Evolutionary conservation across 2,888 invertebrate genomes (phyloP).

Genomic region (Cantharis lateralis): DNA sequence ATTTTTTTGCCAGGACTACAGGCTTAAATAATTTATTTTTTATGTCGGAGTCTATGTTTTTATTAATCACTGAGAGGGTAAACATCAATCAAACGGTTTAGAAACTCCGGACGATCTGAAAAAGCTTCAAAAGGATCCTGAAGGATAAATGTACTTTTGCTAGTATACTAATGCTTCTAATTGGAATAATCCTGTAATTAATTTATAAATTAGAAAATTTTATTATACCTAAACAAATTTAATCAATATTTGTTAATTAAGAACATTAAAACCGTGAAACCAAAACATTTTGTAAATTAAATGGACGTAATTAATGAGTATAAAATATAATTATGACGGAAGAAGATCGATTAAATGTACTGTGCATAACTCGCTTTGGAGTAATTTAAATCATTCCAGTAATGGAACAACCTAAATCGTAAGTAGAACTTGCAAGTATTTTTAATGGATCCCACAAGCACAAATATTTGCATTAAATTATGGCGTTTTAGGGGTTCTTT

Average conservation of each 20-base stretch:
- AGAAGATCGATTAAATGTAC: neutral
- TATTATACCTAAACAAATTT: too few species aligned
- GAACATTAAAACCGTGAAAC: neutral
- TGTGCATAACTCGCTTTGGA: neutral
- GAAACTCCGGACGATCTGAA: neutral
- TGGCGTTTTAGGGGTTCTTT: neutral
- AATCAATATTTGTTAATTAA: neutral
- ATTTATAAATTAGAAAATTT: too few species aligned
- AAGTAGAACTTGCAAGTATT: neutral
- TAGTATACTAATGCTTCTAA: neutral
- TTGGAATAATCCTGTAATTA: neutral
- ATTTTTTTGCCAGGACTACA: too few species aligned
- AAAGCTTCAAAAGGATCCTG: neutral
- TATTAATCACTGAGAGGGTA: neutral
- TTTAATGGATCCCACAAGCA: conserved; percentile 9
- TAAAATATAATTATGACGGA: neutral
- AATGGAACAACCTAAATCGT: conserved; percentile 1
- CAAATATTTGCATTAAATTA: conserved; percentile 17
- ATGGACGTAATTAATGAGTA: neutral
- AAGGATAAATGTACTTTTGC: neutral
- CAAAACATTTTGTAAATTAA: neutral
- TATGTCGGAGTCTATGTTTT: neutral
- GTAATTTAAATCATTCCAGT: conserved; percentile 9
- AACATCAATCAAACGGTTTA: neutral
- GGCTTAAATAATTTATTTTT: too few species aligned